These are phyloP conservation scores for Emydoidea blandingii DNA, from an alignment of 2,797 vertebrate genomes.

Conservation along the genomic window DNA sequence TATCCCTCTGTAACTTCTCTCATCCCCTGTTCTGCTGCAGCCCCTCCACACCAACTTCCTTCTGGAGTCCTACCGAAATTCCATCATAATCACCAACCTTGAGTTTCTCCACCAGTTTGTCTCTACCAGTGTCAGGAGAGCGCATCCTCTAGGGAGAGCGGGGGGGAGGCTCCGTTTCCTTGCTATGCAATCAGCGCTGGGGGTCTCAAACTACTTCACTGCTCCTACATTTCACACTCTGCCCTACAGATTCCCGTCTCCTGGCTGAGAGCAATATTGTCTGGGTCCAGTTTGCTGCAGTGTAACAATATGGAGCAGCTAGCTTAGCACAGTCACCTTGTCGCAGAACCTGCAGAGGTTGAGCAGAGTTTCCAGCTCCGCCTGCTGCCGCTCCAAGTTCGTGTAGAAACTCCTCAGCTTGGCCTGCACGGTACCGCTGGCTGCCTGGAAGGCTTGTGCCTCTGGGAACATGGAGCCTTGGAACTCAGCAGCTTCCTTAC, in stretches of 20 bases:
- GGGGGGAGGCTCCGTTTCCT: too few relatives aligned
- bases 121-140: not conserved
- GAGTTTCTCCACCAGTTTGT: not conserved
- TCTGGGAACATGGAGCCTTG: conserved; percentile 71
- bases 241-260: not conserved
- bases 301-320: rapidly evolving
- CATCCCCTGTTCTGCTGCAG: not conserved
- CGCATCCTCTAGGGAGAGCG: not conserved
- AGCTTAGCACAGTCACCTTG: conserved; percentile 79
- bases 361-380: conserved; percentile 82
- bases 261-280: too few relatives aligned
- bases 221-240: too few relatives aligned
- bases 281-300: rapidly evolving
- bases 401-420: conserved; percentile 87
- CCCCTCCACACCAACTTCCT: not conserved
- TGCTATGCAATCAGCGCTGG: rapidly evolving
- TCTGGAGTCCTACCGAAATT: not conserved
- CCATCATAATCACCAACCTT: not conserved
- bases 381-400: conserved; percentile 83
- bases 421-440: conserved; percentile 84
- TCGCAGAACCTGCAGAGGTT: conserved; percentile 86
- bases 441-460: conserved; percentile 80
- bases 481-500: conserved; percentile 84
- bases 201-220: rapidly evolving
- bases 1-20: not conserved